Base-by-base conservation (phyloP, 1,140 invertebrate genomes). In the Sarcophaga peregrina region DNA sequence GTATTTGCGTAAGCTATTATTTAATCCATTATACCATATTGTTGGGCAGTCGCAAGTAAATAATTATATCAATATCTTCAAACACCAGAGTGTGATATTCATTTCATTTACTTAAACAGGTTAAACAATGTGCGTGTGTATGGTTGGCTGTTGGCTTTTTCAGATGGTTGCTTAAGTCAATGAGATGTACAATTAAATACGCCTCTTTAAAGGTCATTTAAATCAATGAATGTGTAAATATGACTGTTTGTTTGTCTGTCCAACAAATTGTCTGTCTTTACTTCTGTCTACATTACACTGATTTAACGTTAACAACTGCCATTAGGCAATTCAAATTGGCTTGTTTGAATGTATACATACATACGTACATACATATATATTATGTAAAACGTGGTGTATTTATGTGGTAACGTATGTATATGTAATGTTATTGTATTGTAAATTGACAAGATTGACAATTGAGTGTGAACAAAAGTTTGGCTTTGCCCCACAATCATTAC, bases 381-480 rank as follows among this genome's bases (percentile, higher is more conserved):
- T 37, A 37, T 37, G 4, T 37, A 37, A 4, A 2, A 37, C 4
- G 4, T 15, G 10, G 6, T 58, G 54, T 58, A n/a, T 58, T n/a
- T 58, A 58, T 6, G 25, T 58, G 54, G 6, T 58, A 15, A 58
- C 13, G 25, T 37, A 37, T 37, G 25, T 37, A 4, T 37, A 37
- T 37, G 25, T 37, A n/a, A n/a, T 58, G 54, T 13, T 58, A n/a
- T 58, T 15, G 15, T 13, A 58, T 37, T 37, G 54, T 58, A 13
- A n/a, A 58, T 58, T 58, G n/a, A 68, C 58, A 78, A 72, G 78
- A 80, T 83, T 80, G 86, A 86, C 87, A 89, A 89, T 89, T 87
- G 87, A 88, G 88, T 89, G 88, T 85, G 88, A 89, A 89, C 85
- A 86, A 89, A 89, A 89, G 85, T 89, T 89, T 85, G 11, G 25